phyloP scores from a whole-genome alignment of 2,797 vertebrate genomes.

The Phrynocephalus vlangalii region DNA sequence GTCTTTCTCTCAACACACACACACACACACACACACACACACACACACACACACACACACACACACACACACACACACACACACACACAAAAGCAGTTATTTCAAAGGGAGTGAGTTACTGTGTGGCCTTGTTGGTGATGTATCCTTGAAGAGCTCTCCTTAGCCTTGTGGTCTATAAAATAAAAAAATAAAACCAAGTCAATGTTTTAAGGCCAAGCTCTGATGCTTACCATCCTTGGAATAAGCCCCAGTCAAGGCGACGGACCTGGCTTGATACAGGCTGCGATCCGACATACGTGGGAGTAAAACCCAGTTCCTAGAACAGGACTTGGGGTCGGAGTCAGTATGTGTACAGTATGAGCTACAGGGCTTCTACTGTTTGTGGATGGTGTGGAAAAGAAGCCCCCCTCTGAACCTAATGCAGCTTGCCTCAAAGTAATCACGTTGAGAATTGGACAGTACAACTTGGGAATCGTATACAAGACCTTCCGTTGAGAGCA shows the following conservation, averaged over 20 bases:
- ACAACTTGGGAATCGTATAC: too few relatives aligned
- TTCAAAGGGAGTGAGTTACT: too few relatives aligned
- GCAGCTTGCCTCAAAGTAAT: too few relatives aligned
- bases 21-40: conserved; percentile 26
- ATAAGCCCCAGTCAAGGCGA: not conserved
- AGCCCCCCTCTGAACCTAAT: too few relatives aligned
- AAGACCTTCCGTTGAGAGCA: not conserved
- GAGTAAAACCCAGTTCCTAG: too few relatives aligned
- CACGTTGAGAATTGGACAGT: too few relatives aligned
- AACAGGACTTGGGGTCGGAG: too few relatives aligned
- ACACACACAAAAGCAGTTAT: not conserved
- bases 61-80: not conserved
- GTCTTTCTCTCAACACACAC: too few relatives aligned
- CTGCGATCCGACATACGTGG: too few relatives aligned
- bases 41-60: conserved; percentile 19
- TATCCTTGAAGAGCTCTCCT: not conserved
- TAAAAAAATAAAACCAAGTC: not conserved
- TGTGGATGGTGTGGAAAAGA: not conserved
- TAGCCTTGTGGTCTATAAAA: not conserved
- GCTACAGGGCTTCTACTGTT: too few relatives aligned
- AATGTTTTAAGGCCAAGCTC: not conserved
- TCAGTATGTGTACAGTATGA: too few relatives aligned
- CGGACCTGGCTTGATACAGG: too few relatives aligned
- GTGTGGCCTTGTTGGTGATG: not conserved
- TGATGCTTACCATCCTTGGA: not conserved